Conservation (phyloP, 2,113 vertebrate genomes). For the Microtus pennsylvanicus region DNA sequence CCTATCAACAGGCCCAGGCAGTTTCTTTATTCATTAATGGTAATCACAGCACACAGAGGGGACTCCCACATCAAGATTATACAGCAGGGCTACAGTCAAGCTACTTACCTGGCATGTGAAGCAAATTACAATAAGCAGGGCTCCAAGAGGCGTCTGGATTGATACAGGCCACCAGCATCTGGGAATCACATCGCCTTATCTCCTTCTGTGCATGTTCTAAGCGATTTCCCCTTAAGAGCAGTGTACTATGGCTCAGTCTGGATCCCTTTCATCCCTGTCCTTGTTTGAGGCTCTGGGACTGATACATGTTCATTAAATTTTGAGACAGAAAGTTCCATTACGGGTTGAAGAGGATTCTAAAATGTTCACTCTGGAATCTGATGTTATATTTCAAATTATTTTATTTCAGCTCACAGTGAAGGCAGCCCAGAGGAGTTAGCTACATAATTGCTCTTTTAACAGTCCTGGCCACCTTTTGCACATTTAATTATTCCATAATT, state of each 20-base stretch:
- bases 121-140: not conserved
- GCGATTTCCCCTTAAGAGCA: not conserved
- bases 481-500: conserved; percentile 79
- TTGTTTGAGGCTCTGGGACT: not conserved
- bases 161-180: not conserved
- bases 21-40: too few species aligned
- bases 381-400: conserved; percentile 70
- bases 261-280: not conserved
- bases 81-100: not conserved
- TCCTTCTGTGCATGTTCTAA: not conserved
- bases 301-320: conserved; percentile 22
- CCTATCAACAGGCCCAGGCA: too few species aligned
- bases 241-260: not conserved
- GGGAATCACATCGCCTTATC: not conserved
- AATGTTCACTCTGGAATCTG: conserved; percentile 64
- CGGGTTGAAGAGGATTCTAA: conserved; percentile 17
- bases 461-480: conserved; percentile 66
- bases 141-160: not conserved
- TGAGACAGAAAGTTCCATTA: not conserved
- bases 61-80: not conserved
- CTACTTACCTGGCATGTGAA: not conserved
- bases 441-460: conserved; percentile 75
- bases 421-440: conserved; percentile 69
- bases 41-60: too few species aligned
- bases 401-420: conserved; percentile 67